Percentiles rank a stretch among this genome's conserved stretches.
Conservation (phyloP, 1,140 invertebrate species). For the Theocolax elegans region DNA sequence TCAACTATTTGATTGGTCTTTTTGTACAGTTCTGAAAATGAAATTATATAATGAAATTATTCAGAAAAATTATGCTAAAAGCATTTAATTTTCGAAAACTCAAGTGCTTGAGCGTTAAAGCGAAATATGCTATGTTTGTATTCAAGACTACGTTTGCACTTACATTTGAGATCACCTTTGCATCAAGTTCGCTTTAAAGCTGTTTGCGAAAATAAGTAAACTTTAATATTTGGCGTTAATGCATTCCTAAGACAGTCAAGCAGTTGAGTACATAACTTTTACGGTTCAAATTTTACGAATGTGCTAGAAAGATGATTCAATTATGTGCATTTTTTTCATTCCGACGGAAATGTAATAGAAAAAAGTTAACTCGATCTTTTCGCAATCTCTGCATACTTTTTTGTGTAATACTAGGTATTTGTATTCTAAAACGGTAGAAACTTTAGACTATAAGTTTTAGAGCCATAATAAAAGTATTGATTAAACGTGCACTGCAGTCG, state of each 20-base stretch:
- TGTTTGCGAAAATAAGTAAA: slow-evolving; percentile 7
- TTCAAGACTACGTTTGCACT: background rate
- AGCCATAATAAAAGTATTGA: slow-evolving; percentile 25
- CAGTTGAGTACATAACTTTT: too few species aligned
- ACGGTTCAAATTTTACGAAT: too few species aligned
- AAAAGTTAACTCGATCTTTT: too few species aligned
- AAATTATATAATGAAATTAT: too few species aligned
- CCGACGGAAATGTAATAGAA: too few species aligned
- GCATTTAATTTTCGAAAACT: background rate
- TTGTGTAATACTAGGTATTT: background rate
- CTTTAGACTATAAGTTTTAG: background rate
- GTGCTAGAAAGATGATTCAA: too few species aligned
- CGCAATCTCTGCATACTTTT: too few species aligned
- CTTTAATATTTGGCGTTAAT: slow-evolving; percentile 13
- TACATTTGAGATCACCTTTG: slow-evolving; percentile 10
- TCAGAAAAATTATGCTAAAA: background rate
- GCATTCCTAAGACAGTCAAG: slow-evolving; percentile 7
- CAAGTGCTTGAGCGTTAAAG: too few species aligned
- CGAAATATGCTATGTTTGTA: too few species aligned
- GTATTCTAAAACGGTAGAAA: background rate
- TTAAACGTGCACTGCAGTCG: background rate
- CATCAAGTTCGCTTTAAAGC: background rate
- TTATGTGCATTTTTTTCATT: too few species aligned
- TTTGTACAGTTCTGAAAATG: too few species aligned
- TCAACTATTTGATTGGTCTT: too few species aligned